Evolutionary conservation across 2,797 vertebrate species (phyloP), one percentile per base, ranked within the genome.

Genomic region (Scarus forsteni): DNA sequence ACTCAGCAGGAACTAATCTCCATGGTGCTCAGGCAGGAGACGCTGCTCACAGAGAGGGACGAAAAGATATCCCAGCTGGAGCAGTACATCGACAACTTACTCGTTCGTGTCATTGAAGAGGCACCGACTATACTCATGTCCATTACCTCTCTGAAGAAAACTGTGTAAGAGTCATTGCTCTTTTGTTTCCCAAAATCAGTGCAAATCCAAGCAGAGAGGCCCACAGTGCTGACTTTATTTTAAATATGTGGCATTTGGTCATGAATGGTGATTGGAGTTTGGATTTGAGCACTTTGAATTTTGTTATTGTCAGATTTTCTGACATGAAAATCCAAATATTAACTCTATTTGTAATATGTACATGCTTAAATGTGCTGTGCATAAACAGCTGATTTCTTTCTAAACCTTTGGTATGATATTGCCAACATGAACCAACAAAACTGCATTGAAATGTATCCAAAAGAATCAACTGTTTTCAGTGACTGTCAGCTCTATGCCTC

Each of bases 41-140:
- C 90, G 0, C 88, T 92, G 0, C 95, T 99, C 1, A 75, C 76
- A 5, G 94, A 94, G 80, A 96, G 91, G 42, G 95, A 97, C 18
- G 62, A 81, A 0, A 97, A 96, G 77, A 96, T 98, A n/a, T 86
- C 89, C 0, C 95, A 97, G 75, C 91, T 99, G 58, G 98, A 99
- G 79, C 92, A 91, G 55, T 99, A 99, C 91, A 99, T 99, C 0
- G 98, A 99, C 83, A 94, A 96, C 74, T 85, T 99, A 79, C 94
- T 99, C 0, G 95, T 99, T 71, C 94, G 96, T 0, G 94, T 99
- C 75, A 98, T 99, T 63, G 98, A 99, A 9, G 96, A 97, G 49
- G 90, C 95, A 1, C 98, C 98, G 0, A 95, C 92, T 84, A 97
- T 99, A 65, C 95, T 99, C n/a, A 93, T 97, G 11, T 84, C 92